phyloP scores from a whole-genome alignment of 92 coral and sea anemone species.

The Zoanthus sociatus region DNA sequence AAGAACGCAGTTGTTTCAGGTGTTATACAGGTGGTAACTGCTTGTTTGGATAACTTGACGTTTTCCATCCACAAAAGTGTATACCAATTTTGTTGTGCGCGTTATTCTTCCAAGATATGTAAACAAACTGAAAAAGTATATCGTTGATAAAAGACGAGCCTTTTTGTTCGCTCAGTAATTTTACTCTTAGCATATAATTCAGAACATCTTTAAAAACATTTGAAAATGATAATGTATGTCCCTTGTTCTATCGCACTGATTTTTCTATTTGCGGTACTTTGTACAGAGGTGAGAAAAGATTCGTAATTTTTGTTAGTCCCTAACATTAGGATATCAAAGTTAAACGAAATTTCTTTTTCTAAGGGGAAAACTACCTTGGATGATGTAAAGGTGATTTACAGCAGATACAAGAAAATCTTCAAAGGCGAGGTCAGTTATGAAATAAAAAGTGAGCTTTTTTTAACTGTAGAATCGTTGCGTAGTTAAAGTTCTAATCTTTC shows the following conservation, averaged over 20 bases:
- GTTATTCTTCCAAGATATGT: neutral
- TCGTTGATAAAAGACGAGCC: neutral
- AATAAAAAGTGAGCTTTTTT: no score
- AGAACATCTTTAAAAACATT: neutral
- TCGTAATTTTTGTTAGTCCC: no score
- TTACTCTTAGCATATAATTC: neutral
- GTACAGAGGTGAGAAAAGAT: constrained; percentile 4
- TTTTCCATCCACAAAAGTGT: neutral
- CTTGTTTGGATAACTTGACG: neutral
- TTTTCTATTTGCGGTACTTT: neutral
- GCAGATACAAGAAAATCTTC: constrained; percentile 34
- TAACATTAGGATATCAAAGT: neutral
- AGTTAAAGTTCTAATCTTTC: no score
- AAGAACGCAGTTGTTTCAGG: neutral
- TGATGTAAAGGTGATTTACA: constrained; percentile 32
- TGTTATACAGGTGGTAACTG: neutral
- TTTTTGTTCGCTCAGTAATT: neutral
- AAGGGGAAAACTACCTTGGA: constrained; percentile 39
- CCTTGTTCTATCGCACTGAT: neutral
- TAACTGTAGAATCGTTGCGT: neutral
- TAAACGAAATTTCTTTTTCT: neutral
- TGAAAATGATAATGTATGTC: neutral
- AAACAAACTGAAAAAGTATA: neutral
- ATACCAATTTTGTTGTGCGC: neutral
- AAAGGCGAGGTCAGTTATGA: constrained; percentile 34